These are phyloP conservation scores for Oceanites oceanicus DNA, from an alignment of 2,113 vertebrate genomes.

Conservation along the genomic window DNA sequence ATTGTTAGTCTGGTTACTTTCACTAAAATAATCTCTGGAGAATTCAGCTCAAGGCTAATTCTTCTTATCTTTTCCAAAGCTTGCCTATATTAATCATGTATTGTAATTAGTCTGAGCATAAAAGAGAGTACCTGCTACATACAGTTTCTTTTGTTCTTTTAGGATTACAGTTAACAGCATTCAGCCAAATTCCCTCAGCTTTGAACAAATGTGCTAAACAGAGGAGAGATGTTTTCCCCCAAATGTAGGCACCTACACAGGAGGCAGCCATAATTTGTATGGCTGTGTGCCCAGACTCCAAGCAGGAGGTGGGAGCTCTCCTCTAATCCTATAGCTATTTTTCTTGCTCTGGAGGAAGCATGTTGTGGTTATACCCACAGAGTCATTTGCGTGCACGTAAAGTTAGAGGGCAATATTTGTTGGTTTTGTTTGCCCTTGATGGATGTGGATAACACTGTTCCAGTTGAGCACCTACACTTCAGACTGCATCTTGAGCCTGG, in stretches of 20 bases:
- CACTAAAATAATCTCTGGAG: background rate
- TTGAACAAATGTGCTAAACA: background rate
- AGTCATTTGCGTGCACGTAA: rapidly evolving
- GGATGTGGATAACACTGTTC: background rate
- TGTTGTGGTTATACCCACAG: background rate
- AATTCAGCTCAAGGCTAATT: background rate
- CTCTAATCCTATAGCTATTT: background rate
- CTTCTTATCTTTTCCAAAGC: background rate
- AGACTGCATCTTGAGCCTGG: background rate
- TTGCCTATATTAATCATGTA: background rate
- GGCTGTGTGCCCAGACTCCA: background rate
- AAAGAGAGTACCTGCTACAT: background rate
- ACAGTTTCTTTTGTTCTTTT: constrained; percentile 3
- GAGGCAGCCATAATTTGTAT: background rate
- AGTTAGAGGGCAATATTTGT: background rate
- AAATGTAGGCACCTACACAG: background rate
- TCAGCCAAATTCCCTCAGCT: background rate
- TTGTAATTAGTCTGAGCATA: background rate
- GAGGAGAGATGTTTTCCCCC: background rate
- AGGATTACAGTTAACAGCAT: background rate
- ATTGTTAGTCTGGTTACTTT: background rate
- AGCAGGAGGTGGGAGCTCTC: background rate
- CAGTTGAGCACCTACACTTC: background rate
- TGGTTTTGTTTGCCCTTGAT: background rate
- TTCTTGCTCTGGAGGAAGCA: background rate